A percentile compares a stretch with the other conserved stretches of the same genome.
Conservation (phyloP, 1,140 invertebrate genomes). For the Diabrotica virgifera region DNA sequence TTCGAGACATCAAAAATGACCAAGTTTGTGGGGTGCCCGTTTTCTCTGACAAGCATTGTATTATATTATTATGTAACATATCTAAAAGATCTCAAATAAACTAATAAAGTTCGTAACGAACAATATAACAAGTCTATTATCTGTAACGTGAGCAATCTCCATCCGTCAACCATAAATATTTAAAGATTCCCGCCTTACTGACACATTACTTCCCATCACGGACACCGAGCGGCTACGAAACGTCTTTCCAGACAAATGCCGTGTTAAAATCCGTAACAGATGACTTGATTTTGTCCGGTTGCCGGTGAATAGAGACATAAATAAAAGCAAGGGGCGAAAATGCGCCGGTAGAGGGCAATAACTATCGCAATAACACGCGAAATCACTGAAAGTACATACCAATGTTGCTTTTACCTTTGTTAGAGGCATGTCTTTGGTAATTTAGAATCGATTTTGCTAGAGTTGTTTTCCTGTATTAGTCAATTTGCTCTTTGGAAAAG, state of each 20-base stretch:
- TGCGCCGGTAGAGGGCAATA: not conserved
- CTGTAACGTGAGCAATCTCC: not conserved
- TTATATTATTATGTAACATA: too few species aligned
- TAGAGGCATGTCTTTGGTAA: not conserved
- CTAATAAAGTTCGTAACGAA: too few species aligned
- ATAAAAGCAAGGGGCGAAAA: not conserved
- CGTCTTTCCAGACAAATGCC: not conserved
- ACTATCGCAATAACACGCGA: not conserved
- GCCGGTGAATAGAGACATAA: conserved; percentile 1
- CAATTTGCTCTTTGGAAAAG: too few species aligned
- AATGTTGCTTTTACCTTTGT: not conserved
- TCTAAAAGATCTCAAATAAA: too few species aligned
- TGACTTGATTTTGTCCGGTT: conserved; percentile 2
- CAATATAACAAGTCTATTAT: too few species aligned
- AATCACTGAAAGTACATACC: not conserved
- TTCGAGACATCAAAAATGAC: too few species aligned
- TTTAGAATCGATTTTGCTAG: not conserved
- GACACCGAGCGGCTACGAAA: not conserved
- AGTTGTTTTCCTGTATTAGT: too few species aligned
- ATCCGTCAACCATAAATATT: not conserved
- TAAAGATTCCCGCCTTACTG: not conserved
- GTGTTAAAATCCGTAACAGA: conserved; percentile 2
- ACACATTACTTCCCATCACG: conserved; percentile 2
- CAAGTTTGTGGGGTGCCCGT: too few species aligned
- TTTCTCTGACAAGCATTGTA: too few species aligned